A percentile compares a stretch with the other conserved stretches of the same genome.
phyloP scores from a whole-genome alignment of 2,888 invertebrate genomes.

The Apotomis turbidana region DNA sequence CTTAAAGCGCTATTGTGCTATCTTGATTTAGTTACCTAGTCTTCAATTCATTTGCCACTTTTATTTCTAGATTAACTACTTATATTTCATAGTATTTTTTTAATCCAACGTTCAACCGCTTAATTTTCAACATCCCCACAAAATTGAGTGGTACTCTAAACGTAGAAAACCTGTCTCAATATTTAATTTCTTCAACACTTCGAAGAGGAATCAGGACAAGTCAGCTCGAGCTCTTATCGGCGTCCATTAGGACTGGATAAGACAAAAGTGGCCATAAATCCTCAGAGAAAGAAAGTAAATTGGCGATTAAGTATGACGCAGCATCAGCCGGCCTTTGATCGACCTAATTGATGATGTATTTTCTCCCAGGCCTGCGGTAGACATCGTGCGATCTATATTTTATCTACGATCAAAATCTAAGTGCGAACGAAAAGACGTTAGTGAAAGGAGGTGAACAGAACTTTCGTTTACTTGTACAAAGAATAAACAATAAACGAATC shows the following conservation, averaged over 20 bases:
- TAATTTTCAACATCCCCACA: too few relatives aligned
- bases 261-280: conserved; percentile 42
- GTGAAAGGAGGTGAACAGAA: conserved; percentile 78
- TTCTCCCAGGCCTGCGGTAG: conserved; percentile 76
- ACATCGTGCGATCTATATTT: conserved; percentile 79
- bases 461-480: conserved; percentile 77
- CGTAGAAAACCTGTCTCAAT: conserved; percentile 40
- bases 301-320: conserved; percentile 56
- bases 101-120: too few relatives aligned
- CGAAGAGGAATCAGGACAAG: conserved; percentile 1
- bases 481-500: conserved; percentile 79
- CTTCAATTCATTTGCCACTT: too few relatives aligned
- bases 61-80: too few relatives aligned
- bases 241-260: conserved; percentile 40
- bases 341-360: conserved; percentile 82
- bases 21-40: too few relatives aligned
- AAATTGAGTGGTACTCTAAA: too few relatives aligned
- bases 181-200: not conserved
- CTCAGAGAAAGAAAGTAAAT: conserved; percentile 40
- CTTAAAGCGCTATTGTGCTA: too few relatives aligned
- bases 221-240: conserved; percentile 17
- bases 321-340: conserved; percentile 75
- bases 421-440: conserved; percentile 75
- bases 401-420: conserved; percentile 77
- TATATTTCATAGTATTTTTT: too few relatives aligned